These are phyloP conservation scores for Chironomus riparius DNA, from an alignment of 2,888 invertebrate genomes.

Conservation along the genomic window DNA sequence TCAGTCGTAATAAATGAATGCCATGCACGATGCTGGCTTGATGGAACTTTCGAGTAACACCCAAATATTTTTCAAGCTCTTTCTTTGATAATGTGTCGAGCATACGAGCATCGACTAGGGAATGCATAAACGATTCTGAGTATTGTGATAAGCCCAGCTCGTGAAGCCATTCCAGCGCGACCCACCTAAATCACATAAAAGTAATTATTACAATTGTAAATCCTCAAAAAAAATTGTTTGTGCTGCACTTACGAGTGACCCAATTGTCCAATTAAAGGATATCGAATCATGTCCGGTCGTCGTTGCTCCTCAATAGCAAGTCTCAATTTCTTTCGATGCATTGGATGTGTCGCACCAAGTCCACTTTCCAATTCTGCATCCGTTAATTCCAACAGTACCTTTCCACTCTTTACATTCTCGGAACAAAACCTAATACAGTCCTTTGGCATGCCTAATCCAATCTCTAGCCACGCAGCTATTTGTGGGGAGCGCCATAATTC, in stretches of 20 bases:
- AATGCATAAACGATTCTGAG: slow-evolving; percentile 76
- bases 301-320: slow-evolving; percentile 89
- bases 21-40: slow-evolving; percentile 91
- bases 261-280: slow-evolving; percentile 77
- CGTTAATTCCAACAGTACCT: slow-evolving; percentile 84
- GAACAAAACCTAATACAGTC: slow-evolving; percentile 75
- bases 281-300: slow-evolving; percentile 76
- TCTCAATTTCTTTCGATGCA: slow-evolving; percentile 87
- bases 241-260: slow-evolving; percentile 54
- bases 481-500: slow-evolving; percentile 88
- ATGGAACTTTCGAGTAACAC: slow-evolving; percentile 87
- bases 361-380: slow-evolving; percentile 87
- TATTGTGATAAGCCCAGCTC: slow-evolving; percentile 86
- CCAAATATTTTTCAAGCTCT: slow-evolving; percentile 86
- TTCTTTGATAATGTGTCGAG: slow-evolving; percentile 87
- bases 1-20: slow-evolving; percentile 81
- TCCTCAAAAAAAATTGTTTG: neutral
- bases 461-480: slow-evolving; percentile 89
- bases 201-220: too few relatives aligned
- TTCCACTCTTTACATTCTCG: slow-evolving; percentile 91
- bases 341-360: slow-evolving; percentile 80
- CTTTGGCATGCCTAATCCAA: slow-evolving; percentile 89
- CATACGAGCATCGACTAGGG: slow-evolving; percentile 88
- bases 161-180: slow-evolving; percentile 85
- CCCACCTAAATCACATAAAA: slow-evolving; percentile 51